phyloP scores from a whole-genome alignment of 2,113 vertebrate genomes.

The Antechinus stuartii region DNA sequence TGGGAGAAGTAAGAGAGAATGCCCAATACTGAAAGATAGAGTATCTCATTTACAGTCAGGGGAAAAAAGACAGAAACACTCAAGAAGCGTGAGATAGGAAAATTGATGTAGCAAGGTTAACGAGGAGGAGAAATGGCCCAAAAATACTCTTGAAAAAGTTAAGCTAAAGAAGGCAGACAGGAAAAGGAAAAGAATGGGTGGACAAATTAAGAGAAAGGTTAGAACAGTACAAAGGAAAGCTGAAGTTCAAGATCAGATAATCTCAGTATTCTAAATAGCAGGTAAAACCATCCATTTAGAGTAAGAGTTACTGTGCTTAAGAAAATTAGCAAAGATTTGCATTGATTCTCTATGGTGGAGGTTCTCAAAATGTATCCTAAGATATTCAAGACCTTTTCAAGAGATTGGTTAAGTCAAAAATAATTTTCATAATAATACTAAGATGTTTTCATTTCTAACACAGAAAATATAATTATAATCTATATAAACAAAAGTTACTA shows the following conservation, averaged over 20 bases:
- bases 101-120: not conserved
- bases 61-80: not conserved
- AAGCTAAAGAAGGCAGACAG: slow-evolving; percentile 3
- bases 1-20: not conserved
- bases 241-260: not conserved
- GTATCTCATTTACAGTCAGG: not conserved
- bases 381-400: not conserved
- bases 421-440: not conserved
- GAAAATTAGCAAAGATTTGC: not conserved
- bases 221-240: not conserved
- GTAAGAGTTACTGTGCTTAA: not conserved
- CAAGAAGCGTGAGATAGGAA: not conserved
- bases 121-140: not conserved
- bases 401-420: not conserved
- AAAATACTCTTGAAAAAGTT: slow-evolving; percentile 41
- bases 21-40: not conserved
- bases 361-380: not conserved
- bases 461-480: not conserved
- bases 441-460: not conserved
- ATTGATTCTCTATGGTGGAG: not conserved
- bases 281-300: not conserved
- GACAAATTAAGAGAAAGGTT: not conserved
- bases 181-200: not conserved
- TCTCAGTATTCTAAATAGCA: not conserved
- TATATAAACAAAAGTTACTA: not conserved